phyloP scores from a whole-genome alignment of 2,888 invertebrate species.

The Ochropacha duplaris region DNA sequence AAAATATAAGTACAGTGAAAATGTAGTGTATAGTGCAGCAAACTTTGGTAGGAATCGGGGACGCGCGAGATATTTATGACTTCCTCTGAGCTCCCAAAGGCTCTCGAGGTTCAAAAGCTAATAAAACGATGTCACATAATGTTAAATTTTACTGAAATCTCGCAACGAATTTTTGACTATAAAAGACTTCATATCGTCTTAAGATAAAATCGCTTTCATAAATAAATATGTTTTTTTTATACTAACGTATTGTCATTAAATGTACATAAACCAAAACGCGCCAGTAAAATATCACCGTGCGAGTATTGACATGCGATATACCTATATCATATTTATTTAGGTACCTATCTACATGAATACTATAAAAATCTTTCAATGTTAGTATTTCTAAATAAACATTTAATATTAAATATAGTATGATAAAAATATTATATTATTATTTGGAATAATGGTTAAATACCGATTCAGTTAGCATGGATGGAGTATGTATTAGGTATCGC shows the following conservation, averaged over 20 bases:
- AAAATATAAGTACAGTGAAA: conserved; percentile 41
- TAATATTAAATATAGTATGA: background rate
- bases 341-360: no score
- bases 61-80: conserved; percentile 70
- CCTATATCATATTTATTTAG: no score
- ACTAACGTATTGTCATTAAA: background rate
- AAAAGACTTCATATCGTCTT: conserved; percentile 5
- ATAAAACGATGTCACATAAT: conserved; percentile 68
- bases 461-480: background rate
- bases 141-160: conserved; percentile 52
- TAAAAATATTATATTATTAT: background rate
- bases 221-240: no score
- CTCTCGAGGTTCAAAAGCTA: conserved; percentile 67
- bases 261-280: no score
- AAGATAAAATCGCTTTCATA: no score
- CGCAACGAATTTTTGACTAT: conserved; percentile 36
- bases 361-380: no score
- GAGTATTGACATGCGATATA: background rate
- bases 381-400: no score
- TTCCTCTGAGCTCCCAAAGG: conserved; percentile 59
- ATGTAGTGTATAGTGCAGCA: conserved; percentile 44
- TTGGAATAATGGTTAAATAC: background rate
- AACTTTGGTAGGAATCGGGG: conserved; percentile 65
- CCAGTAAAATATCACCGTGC: no score
- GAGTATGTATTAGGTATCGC: conserved; percentile 16